Evolutionary conservation across 1,140 invertebrate genomes (phyloP).

Genomic region (Drosophila melanogaster): DNA sequence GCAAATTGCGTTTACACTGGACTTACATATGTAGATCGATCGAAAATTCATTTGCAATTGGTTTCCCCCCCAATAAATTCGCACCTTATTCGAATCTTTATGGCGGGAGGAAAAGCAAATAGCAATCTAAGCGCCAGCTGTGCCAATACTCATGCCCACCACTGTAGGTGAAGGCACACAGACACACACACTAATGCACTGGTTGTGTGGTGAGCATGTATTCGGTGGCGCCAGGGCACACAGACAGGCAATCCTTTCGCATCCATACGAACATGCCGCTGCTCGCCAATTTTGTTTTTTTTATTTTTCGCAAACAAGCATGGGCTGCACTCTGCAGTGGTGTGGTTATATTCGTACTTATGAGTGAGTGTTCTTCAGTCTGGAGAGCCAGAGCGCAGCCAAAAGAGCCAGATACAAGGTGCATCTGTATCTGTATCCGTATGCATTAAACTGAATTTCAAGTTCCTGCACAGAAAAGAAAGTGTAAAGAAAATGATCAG

Average conservation of each 20-base stretch:
- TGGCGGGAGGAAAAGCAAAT: slow-evolving; percentile 1
- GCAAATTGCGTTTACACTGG: background rate
- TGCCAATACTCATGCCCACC: slow-evolving; percentile 13
- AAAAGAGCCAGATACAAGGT: slow-evolving; percentile 32
- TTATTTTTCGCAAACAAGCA: slow-evolving; percentile 20
- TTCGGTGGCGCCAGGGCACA: slow-evolving; percentile 28
- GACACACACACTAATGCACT: slow-evolving; percentile 7
- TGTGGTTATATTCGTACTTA: slow-evolving; percentile 12
- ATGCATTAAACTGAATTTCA: slow-evolving; percentile 44
- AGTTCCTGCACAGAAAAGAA: slow-evolving; percentile 27
- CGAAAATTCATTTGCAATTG: background rate
- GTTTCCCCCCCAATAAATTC: background rate
- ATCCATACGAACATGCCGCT: slow-evolving; percentile 21
- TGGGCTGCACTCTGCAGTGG: slow-evolving; percentile 17
- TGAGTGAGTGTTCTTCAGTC: slow-evolving; percentile 20
- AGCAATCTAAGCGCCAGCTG: slow-evolving; percentile 19
- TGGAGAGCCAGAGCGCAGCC: slow-evolving; percentile 19
- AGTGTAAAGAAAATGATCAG: too few relatives aligned
- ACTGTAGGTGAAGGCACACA: slow-evolving; percentile 23
- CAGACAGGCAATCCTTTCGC: background rate
- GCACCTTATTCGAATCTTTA: slow-evolving; percentile 26
- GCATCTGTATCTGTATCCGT: slow-evolving; percentile 48
- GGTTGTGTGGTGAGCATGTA: slow-evolving; percentile 14
- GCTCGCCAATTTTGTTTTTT: slow-evolving; percentile 23
- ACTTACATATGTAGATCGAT: background rate